These are phyloP conservation scores for Tigriopus californicus DNA, from an alignment of 2,888 invertebrate genomes.

Conservation along the genomic window DNA sequence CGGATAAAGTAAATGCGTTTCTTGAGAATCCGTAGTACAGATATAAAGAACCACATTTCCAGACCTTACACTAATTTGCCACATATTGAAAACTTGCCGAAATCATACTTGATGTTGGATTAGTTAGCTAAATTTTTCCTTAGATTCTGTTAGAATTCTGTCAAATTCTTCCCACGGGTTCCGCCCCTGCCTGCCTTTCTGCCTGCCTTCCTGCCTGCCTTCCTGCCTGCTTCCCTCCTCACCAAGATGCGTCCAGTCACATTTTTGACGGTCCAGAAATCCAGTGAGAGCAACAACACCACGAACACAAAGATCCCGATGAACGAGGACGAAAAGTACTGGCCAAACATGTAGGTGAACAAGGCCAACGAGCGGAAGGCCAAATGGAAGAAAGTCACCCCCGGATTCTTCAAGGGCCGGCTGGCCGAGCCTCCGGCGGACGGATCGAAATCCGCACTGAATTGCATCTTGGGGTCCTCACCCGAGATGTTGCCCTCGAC, in stretches of 20 bases:
- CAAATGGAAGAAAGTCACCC: conserved; percentile 30
- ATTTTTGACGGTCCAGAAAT: conserved; percentile 99
- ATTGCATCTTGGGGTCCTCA: no score
- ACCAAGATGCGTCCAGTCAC: conserved; percentile 41
- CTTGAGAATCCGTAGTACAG: no score
- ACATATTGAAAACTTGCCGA: no score
- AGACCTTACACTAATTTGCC: no score
- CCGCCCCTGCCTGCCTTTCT: no score
- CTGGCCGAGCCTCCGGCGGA: not conserved
- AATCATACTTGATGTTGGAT: not conserved
- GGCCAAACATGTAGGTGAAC: conserved; percentile 61
- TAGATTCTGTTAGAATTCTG: not conserved
- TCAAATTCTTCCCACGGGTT: no score
- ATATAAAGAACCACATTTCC: no score
- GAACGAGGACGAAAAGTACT: conserved; percentile 73
- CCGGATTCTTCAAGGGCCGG: conserved; percentile 23
- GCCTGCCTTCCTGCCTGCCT: no score
- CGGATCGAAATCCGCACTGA: not conserved
- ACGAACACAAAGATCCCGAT: conserved; percentile 88
- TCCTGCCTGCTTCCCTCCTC: no score
- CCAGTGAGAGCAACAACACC: conserved; percentile 74
- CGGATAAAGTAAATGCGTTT: no score
- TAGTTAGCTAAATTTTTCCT: not conserved
- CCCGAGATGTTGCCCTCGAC: no score
- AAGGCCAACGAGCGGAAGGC: conserved; percentile 28